Evolutionary conservation across 2,888 invertebrate species (phyloP).

Genomic region (Thera obeliscata): DNA sequence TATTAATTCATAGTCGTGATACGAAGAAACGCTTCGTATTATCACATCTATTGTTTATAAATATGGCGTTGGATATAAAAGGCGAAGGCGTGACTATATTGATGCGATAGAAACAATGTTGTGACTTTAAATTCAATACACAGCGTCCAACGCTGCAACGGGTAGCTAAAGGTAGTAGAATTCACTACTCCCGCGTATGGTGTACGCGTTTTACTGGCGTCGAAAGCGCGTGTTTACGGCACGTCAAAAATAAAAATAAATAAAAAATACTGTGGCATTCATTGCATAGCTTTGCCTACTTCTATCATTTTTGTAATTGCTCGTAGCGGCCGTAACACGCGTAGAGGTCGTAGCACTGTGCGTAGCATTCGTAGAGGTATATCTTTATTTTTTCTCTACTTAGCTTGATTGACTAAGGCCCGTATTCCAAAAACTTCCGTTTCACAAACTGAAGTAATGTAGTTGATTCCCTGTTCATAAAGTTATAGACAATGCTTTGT

Average conservation of each 20-base stretch:
- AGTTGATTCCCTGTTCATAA: neutral
- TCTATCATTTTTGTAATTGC: neutral
- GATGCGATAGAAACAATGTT: conserved; percentile 31
- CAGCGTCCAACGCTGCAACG: conserved; percentile 2
- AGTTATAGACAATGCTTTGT: neutral
- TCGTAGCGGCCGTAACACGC: neutral
- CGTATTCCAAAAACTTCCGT: neutral
- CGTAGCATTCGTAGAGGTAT: conserved; percentile 16
- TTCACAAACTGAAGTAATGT: neutral
- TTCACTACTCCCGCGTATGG: too few species aligned
- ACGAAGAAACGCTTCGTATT: conserved; percentile 27
- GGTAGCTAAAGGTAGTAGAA: neutral
- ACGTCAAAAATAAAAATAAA: too few species aligned
- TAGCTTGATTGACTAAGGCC: too few species aligned
- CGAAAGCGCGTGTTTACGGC: too few species aligned
- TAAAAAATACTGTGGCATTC: too few species aligned
- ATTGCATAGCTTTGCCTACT: too few species aligned
- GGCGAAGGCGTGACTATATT: conserved; percentile 34
- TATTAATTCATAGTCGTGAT: conserved; percentile 31
- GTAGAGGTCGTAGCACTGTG: neutral
- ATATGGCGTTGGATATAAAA: conserved; percentile 35
- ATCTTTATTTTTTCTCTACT: too few species aligned
- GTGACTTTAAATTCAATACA: conserved; percentile 27
- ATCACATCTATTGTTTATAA: conserved; percentile 31
- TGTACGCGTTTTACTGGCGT: too few species aligned